Percentiles rank a stretch among this genome's conserved stretches.
Evolutionary conservation across 2,888 invertebrate species (phyloP).

Genomic region (Lydus trimaculatus): DNA sequence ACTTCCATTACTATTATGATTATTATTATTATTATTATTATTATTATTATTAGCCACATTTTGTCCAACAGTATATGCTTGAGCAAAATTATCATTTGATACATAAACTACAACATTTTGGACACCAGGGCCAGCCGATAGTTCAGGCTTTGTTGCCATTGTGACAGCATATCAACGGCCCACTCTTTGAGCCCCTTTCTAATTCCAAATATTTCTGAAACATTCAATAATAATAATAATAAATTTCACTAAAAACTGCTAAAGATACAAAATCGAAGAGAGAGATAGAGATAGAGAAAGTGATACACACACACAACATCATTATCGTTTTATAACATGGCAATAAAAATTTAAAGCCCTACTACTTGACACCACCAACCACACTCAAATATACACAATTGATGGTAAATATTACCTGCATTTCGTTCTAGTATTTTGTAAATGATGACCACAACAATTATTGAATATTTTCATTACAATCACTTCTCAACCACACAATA

Average conservation of each 20-base stretch:
- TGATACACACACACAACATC: too few species aligned
- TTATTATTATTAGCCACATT: conserved; percentile 54
- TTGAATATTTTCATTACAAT: conserved; percentile 61
- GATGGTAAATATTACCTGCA: conserved; percentile 57
- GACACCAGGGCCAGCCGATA: conserved; percentile 65
- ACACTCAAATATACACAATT: conserved; percentile 13
- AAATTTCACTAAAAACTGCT: neutral
- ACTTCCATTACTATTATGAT: conserved; percentile 18
- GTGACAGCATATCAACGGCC: conserved; percentile 77
- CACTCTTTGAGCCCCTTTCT: conserved; percentile 61
- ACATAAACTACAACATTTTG: conserved; percentile 68
- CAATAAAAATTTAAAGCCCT: conserved; percentile 47
- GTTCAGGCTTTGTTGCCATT: conserved; percentile 81
- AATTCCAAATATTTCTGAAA: conserved; percentile 57
- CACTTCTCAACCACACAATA: conserved; percentile 36
- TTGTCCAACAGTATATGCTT: conserved; percentile 63
- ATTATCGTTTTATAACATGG: conserved; percentile 43
- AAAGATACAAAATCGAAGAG: conserved; percentile 19
- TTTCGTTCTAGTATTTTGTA: conserved; percentile 58
- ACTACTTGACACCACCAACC: conserved; percentile 34
- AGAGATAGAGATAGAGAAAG: conserved; percentile 26
- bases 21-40: conserved; percentile 26
- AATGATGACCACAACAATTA: conserved; percentile 45
- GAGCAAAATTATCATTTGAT: conserved; percentile 65
- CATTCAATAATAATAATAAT: too few species aligned